Evolutionary conservation across 2,113 vertebrate species (phyloP).

Genomic region (Scytalopus superciliaris): DNA sequence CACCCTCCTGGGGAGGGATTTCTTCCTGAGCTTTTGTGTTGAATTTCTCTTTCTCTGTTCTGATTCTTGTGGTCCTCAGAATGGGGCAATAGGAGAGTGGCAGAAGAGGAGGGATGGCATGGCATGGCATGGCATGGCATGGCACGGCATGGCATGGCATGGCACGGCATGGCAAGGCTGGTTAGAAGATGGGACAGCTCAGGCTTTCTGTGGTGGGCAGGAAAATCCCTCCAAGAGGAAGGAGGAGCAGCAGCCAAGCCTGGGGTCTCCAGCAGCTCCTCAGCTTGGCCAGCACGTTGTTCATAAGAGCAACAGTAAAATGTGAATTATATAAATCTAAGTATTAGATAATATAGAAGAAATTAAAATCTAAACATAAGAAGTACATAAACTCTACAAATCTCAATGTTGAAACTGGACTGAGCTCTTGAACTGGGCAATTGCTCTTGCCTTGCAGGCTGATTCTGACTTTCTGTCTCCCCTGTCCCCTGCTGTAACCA

Average conservation of each 20-base stretch:
- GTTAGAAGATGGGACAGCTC: not conserved
- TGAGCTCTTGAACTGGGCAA: too few species aligned
- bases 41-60: not conserved
- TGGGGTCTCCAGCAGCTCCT: accelerated
- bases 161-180: too few species aligned
- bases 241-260: not conserved
- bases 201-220: not conserved
- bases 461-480: not conserved
- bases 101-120: not conserved
- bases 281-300: not conserved
- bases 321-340: not conserved
- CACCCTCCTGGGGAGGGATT: not conserved
- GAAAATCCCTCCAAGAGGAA: not conserved
- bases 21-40: not conserved
- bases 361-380: not conserved
- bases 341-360: not conserved
- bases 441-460: accelerated
- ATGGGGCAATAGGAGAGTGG: accelerated
- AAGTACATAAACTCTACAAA: not conserved
- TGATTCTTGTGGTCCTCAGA: not conserved
- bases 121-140: too few species aligned
- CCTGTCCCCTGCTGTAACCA: not conserved
- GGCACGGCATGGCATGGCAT: too few species aligned
- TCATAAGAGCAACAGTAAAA: not conserved
- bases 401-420: not conserved